These are phyloP conservation scores for Apostichopus japonicus DNA, from an alignment of 35 echinoderm and acorn worm species.

Conservation along the genomic window DNA sequence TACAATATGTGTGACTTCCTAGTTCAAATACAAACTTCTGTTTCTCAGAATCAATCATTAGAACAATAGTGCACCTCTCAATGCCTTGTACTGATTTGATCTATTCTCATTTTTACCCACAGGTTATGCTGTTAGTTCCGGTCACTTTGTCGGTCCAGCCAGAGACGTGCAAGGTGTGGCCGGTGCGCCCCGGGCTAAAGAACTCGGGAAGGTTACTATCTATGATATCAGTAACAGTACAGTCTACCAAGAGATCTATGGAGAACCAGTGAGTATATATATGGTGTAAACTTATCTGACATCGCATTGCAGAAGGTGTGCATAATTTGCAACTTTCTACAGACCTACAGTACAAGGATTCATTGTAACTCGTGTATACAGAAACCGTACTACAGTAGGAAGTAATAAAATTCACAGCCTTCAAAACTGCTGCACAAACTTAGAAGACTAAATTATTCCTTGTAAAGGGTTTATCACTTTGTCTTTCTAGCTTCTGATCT, in stretches of 20 bases:
- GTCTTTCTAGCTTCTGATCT: too few relatives aligned
- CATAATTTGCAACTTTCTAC: neutral
- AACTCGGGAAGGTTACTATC: constrained; percentile 71
- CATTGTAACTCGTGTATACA: too few relatives aligned
- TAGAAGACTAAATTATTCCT: too few relatives aligned
- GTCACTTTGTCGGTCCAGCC: constrained; percentile 48
- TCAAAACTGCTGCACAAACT: too few relatives aligned
- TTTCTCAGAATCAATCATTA: too few relatives aligned
- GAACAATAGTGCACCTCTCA: too few relatives aligned
- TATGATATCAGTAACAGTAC: constrained; percentile 54
- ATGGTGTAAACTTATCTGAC: neutral
- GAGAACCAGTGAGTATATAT: constrained; percentile 58
- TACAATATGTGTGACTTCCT: too few relatives aligned
- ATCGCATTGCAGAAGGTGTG: neutral
- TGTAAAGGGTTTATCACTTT: too few relatives aligned
- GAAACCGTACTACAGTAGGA: too few relatives aligned
- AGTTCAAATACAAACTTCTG: too few relatives aligned
- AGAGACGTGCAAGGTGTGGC: constrained; percentile 56
- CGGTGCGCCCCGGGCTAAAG: constrained; percentile 68
- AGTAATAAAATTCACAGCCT: too few relatives aligned
- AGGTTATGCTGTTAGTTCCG: constrained; percentile 72
- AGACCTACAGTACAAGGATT: neutral
- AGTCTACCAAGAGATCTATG: constrained; percentile 64
- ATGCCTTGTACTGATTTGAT: too few relatives aligned
- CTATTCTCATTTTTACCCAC: neutral